Evolutionary conservation across 1,140 invertebrate genomes (phyloP).

Genomic region (Atta texana): DNA sequence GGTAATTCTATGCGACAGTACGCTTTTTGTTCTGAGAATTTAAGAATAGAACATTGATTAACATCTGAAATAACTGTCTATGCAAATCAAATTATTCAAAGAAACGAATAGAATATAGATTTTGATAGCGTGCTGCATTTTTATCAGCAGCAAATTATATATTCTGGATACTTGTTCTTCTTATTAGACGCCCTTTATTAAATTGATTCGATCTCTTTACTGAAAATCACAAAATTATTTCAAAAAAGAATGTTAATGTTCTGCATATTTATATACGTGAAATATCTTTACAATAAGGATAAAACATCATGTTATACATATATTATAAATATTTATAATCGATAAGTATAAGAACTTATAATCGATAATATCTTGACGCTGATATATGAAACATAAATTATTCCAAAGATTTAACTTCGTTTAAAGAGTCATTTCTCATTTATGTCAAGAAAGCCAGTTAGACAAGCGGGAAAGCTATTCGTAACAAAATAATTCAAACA

Average conservation of each 20-base stretch:
- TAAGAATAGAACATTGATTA: constrained; percentile 15
- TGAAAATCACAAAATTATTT: constrained; percentile 1
- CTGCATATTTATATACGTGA: neutral
- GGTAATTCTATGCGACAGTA: neutral
- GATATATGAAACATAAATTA: constrained; percentile 30
- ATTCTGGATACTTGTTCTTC: neutral
- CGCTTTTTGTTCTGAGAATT: neutral
- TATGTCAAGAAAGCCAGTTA: neutral
- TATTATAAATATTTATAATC: constrained; percentile 7
- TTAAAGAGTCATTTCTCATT: constrained; percentile 27
- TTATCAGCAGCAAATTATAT: constrained; percentile 22
- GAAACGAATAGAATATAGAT: constrained; percentile 32
- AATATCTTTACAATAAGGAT: neutral
- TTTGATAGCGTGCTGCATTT: constrained; percentile 35
- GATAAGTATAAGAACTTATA: constrained; percentile 8
- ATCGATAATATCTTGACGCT: constrained; percentile 26
- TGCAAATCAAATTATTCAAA: neutral
- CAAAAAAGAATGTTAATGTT: neutral
- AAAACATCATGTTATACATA: neutral
- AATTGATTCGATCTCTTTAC: neutral
- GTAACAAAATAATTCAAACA: constrained; percentile 29
- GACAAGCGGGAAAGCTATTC: constrained; percentile 1
- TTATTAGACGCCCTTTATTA: constrained; percentile 13
- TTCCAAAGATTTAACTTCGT: constrained; percentile 21
- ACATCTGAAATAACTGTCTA: constrained; percentile 36